Conservation (phyloP, 2,797 vertebrate genomes). For the Iguana delicatissima region DNA sequence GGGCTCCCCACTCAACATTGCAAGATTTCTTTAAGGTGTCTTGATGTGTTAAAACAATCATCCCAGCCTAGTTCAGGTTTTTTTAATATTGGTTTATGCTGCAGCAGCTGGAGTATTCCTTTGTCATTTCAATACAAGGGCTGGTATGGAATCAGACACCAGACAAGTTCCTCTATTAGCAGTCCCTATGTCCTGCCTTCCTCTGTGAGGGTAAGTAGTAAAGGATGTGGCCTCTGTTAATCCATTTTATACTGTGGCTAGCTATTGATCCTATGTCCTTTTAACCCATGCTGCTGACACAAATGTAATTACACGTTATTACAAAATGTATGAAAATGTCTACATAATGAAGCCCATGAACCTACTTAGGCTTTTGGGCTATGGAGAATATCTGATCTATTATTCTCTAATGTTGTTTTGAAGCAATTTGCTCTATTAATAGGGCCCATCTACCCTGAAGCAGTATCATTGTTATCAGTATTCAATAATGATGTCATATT, state of each 20-base stretch:
- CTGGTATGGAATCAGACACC: neutral
- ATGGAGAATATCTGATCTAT: neutral
- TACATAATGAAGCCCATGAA: neutral
- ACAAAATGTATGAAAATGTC: neutral
- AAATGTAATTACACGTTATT: neutral
- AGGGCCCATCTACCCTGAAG: neutral
- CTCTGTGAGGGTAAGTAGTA: neutral
- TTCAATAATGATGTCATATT: conserved; percentile 5
- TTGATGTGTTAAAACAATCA: neutral
- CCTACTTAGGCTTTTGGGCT: neutral
- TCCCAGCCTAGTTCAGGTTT: neutral
- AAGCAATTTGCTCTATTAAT: neutral
- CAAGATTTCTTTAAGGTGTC: neutral
- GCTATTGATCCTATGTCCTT: neutral
- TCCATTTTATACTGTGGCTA: neutral
- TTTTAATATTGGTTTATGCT: neutral
- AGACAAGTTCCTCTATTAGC: neutral
- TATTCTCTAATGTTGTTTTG: neutral
- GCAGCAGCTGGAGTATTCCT: neutral
- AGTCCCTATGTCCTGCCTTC: neutral
- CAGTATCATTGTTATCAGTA: neutral
- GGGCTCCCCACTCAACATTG: neutral
- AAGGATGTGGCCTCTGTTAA: neutral
- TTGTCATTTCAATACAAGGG: neutral
- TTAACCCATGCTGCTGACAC: neutral